These are phyloP conservation scores for Digitonthophagus gazella DNA, from an alignment of 2,888 invertebrate genomes.

Conservation along the genomic window DNA sequence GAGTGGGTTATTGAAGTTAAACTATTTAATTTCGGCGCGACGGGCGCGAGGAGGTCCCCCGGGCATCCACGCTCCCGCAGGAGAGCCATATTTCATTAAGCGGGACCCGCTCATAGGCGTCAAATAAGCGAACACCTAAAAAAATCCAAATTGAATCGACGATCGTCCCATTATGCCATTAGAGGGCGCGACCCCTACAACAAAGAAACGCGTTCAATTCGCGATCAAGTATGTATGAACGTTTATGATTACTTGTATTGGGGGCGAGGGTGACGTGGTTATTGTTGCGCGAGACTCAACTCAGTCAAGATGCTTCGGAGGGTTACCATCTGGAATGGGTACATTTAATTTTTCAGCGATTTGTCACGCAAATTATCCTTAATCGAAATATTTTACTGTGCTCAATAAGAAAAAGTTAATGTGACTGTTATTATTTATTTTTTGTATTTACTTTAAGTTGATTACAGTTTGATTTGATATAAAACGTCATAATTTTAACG, in stretches of 20 bases:
- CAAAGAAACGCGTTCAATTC: conserved; percentile 49
- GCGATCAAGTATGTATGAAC: conserved; percentile 52
- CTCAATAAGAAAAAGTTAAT: too few relatives aligned
- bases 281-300: conserved; percentile 18
- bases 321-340: background rate
- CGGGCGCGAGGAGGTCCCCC: conserved; percentile 36
- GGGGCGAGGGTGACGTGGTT: conserved; percentile 37
- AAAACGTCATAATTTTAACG: too few relatives aligned
- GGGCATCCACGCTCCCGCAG: conserved; percentile 36
- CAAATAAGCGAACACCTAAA: conserved; percentile 53
- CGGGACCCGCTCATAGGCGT: conserved; percentile 42
- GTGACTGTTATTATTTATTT: too few relatives aligned
- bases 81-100: conserved; percentile 52
- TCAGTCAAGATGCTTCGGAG: conserved; percentile 10
- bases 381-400: too few relatives aligned
- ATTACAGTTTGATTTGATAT: too few relatives aligned
- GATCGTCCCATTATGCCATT: conserved; percentile 70
- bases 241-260: conserved; percentile 47
- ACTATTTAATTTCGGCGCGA: conserved; percentile 48
- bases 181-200: conserved; percentile 45
- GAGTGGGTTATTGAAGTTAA: conserved; percentile 45
- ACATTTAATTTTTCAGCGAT: background rate
- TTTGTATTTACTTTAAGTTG: too few relatives aligned
- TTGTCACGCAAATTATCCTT: background rate
- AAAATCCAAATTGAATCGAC: conserved; percentile 69